Conservation (phyloP, 2,797 vertebrate genomes). For the Aythya fuligula region DNA sequence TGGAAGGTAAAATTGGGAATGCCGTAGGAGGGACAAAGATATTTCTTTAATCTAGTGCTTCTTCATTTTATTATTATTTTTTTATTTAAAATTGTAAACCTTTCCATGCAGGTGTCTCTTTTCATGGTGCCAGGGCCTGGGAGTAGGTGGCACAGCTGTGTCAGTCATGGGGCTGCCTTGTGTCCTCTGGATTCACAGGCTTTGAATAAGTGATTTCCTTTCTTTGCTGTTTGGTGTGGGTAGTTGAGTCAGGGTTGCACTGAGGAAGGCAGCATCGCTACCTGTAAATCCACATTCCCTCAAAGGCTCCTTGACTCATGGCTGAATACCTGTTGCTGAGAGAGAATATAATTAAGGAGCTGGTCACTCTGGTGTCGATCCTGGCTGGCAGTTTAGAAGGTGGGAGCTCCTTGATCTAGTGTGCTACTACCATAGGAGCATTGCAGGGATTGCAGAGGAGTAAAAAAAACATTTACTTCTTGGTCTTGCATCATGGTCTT, state of each 20-base stretch:
- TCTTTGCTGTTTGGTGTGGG: not conserved
- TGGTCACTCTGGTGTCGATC: conserved; percentile 50
- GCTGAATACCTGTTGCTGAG: conserved; percentile 22
- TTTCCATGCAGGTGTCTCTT: not conserved
- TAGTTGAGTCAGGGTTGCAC: not conserved
- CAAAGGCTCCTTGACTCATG: conserved; percentile 48
- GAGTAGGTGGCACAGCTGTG: not conserved
- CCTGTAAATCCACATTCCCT: conserved; percentile 65
- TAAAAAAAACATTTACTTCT: not conserved
- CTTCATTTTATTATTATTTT: not conserved
- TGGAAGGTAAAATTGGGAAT: not conserved
- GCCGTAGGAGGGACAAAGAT: not conserved
- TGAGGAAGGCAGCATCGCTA: not conserved
- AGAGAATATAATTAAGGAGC: conserved; percentile 60
- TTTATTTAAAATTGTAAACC: not conserved
- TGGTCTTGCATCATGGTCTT: not conserved
- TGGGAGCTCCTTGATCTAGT: not conserved
- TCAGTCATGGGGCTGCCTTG: not conserved
- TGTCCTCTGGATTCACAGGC: not conserved
- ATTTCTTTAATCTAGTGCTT: not conserved
- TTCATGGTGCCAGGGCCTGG: not conserved
- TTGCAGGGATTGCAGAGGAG: not conserved
- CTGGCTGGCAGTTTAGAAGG: conserved; percentile 1
- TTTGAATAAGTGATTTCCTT: not conserved
- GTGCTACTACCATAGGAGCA: not conserved